Evolutionary conservation across 2,888 invertebrate species (phyloP), one percentile per base, ranked within the genome.

Genomic region (Homarus gammarus): DNA sequence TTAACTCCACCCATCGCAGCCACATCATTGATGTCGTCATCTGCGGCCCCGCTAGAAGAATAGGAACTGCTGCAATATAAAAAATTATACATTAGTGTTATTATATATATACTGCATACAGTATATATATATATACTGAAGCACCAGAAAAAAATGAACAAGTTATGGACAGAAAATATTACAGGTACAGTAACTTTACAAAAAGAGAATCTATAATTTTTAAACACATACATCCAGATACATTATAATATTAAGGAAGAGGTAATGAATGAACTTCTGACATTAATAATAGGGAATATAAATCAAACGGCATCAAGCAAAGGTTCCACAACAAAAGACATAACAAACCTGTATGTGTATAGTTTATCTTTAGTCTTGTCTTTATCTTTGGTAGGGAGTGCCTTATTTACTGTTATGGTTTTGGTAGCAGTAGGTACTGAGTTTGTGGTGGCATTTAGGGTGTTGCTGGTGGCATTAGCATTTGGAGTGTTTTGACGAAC

Each of bases 1-100:
- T 99, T 99, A 86, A 99, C 99, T 82, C 99, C 99, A 92, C 99
- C 99, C 99, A 99, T 99, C 15, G 99, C 98, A 49, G 99, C 99
- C 22, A 99, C 99, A 95, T 99, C 99, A 93, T 99, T 99, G 93
- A 99, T 98, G 94, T 99, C 99, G 94, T 99, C 99, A 93, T 98
- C 98, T 72, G 97, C 98, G 15, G 90, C 89, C 33, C 90, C 88
- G 38, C 89, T 90, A 12, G 91, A 89, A 49, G 90, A 87, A 85
- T 90, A 92, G 86, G 91, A 92, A 91, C 96, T 94, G 94, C 90
- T 88, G 82, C 82, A 72, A 72, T 38, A 72, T 36, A 72, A 5
- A 36, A 36, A 27, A 36, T 15, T 12, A 72, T 36, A 18, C 18
- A 12, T 38, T 38, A 36, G 33, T 12, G 18, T 12, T 36, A n/a